Conservation (phyloP, 2,113 vertebrate species). For the Eubucco bourcierii region DNA sequence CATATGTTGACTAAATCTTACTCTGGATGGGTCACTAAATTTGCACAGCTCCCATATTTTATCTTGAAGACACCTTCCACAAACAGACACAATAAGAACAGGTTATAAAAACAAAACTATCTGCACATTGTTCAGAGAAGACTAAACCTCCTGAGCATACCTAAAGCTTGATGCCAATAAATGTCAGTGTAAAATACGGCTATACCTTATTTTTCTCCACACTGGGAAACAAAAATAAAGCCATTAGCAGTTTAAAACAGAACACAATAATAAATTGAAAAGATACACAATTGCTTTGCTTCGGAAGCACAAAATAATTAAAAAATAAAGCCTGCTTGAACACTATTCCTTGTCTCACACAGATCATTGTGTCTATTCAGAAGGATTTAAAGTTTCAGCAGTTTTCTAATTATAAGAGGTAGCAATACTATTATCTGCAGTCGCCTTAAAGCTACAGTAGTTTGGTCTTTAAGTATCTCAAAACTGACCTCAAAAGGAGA, state of each 20-base stretch:
- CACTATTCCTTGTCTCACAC: not conserved
- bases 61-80: constrained; percentile 29
- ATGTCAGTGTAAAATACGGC: constrained; percentile 43
- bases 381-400: constrained; percentile 57
- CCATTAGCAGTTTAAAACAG: constrained; percentile 28
- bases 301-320: not conserved
- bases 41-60: constrained; percentile 33
- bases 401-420: constrained; percentile 41
- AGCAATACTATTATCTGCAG: constrained; percentile 24
- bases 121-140: not conserved
- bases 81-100: constrained; percentile 11
- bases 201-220: constrained; percentile 35
- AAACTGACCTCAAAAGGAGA: not conserved
- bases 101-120: not conserved
- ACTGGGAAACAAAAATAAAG: not conserved
- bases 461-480: not conserved
- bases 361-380: not conserved
- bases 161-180: constrained; percentile 55
- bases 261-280: not conserved
- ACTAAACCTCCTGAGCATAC: constrained; percentile 40
- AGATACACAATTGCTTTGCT: not conserved
- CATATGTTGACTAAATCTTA: not conserved
- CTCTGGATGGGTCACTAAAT: constrained; percentile 20
- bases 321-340: not conserved
- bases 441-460: constrained; percentile 43